A percentile compares a stretch with the other conserved stretches of the same genome.
These are phyloP conservation scores for Campylomormyrus tamandua DNA, from an alignment of 2,113 vertebrate genomes.

Conservation along the genomic window DNA sequence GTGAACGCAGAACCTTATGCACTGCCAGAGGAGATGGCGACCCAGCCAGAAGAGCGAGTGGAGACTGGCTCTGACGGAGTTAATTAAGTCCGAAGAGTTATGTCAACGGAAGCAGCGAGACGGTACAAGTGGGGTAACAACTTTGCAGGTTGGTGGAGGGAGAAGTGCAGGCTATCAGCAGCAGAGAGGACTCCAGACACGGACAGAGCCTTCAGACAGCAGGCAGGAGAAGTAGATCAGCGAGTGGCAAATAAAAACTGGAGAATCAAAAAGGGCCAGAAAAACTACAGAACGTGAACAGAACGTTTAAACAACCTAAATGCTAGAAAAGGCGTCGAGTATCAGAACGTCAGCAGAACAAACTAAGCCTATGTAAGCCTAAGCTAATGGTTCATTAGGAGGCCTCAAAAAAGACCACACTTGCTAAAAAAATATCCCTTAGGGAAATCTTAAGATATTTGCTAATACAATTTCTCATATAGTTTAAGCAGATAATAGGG, in stretches of 20 bases:
- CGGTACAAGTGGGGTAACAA: not conserved
- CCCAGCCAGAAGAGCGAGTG: not conserved
- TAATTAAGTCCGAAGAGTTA: no score
- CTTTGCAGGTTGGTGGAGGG: not conserved
- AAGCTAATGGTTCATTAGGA: conserved; percentile 49
- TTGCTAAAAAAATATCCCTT: conserved; percentile 33
- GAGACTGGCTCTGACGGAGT: not conserved
- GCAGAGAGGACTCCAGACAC: not conserved
- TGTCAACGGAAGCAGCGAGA: not conserved
- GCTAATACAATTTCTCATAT: conserved; percentile 7
- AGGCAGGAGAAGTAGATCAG: not conserved
- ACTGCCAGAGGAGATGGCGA: not conserved
- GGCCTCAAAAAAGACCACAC: conserved; percentile 43
- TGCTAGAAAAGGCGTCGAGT: not conserved
- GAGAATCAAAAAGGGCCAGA: not conserved
- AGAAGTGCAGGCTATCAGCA: not conserved
- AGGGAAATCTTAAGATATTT: conserved; percentile 19
- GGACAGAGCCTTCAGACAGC: not conserved
- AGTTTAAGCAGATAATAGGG: conserved; percentile 3
- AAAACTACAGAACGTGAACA: not conserved
- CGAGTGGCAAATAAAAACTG: not conserved
- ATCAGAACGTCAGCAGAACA: not conserved
- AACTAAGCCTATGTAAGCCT: not conserved
- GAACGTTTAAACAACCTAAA: not conserved
- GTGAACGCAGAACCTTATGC: not conserved